Evolutionary conservation across 2,113 vertebrate genomes (phyloP), one percentile per base, ranked within the genome.

Genomic region (Serilophus lunatus): DNA sequence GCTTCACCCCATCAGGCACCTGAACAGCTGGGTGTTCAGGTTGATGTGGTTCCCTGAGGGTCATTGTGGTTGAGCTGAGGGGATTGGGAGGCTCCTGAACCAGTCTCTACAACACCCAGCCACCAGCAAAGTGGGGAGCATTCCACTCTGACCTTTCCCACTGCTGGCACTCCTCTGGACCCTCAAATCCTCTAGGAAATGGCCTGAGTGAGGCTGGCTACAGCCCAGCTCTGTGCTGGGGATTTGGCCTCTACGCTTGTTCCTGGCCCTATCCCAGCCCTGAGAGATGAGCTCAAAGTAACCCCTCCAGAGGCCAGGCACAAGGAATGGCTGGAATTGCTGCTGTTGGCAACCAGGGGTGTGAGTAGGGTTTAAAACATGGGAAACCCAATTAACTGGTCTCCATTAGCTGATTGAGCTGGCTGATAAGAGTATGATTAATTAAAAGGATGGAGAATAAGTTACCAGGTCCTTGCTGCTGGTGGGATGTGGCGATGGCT

Each of bases 391-490:
- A 80, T 90, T 92, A 93, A 40, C 71, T 79, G 9, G 6, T 61
- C 44, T 86, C 83, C 83, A 65, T 88, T 92, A 90, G 71, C 71
- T 83, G 96, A 88, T 83, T 64, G 89, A 90, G 68, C 50, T 72
- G 51, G 24, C 80, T 56, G 94, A 93, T 95, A 88, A 85, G 71
- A 44, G 49, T 53, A 68, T 92, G 71, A 85, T 92, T 92, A 92
- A 93, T 96, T 93, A 86, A 95, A 90, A 92, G 86, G 89, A 31
- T 68, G 42, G 61, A 56, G 82, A 88, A 38, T 53, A 45, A 90
- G 70, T 86, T 92, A 72, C 71, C 19, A 7, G 50, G 45, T 61
- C 59, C n/a, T 89, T 0, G 0, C 63, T 70, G 59, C 56, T 18
- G 13, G 45, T 0, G 0, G 29, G 24, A 28, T 18, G 42, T 9